These are phyloP conservation scores for Papilio gigon DNA, from an alignment of 2,888 invertebrate species.

Conservation along the genomic window DNA sequence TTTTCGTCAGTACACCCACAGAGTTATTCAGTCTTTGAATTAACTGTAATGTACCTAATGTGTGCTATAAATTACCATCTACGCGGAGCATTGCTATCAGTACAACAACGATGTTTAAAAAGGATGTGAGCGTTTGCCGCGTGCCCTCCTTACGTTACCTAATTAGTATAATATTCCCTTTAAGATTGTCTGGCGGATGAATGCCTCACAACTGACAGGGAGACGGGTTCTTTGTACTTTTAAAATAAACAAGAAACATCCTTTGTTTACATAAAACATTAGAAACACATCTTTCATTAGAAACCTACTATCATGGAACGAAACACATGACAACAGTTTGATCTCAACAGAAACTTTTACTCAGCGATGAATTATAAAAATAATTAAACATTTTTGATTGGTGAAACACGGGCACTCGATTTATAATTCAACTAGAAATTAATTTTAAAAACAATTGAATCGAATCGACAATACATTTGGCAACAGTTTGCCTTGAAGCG, in stretches of 20 bases:
- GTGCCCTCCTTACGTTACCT: slow-evolving; percentile 37
- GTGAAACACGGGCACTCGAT: no score
- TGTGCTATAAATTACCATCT: slow-evolving; percentile 6
- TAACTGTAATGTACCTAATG: background rate
- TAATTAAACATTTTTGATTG: no score
- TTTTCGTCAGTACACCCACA: background rate
- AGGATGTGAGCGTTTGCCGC: slow-evolving; percentile 35
- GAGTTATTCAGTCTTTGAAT: background rate
- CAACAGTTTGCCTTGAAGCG: no score
- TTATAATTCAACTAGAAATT: no score
- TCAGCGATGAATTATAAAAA: no score
- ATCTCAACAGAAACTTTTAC: background rate
- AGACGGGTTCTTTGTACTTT: slow-evolving; percentile 18
- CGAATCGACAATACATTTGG: no score
- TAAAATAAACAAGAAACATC: slow-evolving; percentile 21
- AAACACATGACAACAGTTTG: no score
- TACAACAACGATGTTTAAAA: slow-evolving; percentile 34
- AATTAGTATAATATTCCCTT: slow-evolving; percentile 40
- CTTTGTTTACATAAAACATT: slow-evolving; percentile 5
- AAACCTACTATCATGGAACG: no score
- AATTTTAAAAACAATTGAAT: no score
- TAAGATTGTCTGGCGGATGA: slow-evolving; percentile 34
- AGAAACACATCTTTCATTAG: no score
- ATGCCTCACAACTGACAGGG: slow-evolving; percentile 12
- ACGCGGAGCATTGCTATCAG: slow-evolving; percentile 9